phyloP scores from a whole-genome alignment of 2,797 vertebrate genomes.

The Limosa lapponica region DNA sequence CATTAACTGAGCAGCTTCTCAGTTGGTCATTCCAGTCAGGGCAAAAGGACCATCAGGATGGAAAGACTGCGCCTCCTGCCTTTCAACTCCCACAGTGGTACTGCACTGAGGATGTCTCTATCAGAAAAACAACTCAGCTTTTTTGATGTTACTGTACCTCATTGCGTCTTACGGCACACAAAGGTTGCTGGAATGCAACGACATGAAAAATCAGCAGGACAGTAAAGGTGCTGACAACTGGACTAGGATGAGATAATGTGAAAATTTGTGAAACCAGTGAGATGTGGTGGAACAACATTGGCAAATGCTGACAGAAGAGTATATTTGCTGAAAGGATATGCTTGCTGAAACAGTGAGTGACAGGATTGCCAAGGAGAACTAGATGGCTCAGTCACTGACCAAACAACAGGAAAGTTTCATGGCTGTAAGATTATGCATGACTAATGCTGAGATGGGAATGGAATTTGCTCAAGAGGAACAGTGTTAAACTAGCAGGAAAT shows the following conservation, averaged over 20 bases:
- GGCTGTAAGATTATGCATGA: background rate
- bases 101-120: background rate
- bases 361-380: conserved; percentile 1
- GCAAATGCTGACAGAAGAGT: background rate
- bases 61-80: background rate
- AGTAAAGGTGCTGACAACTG: background rate
- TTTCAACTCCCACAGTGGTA: background rate
- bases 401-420: background rate
- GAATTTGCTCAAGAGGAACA: conserved; percentile 13
- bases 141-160: background rate
- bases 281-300: background rate
- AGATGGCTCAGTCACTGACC: conserved; percentile 1
- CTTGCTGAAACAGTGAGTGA: background rate
- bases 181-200: background rate
- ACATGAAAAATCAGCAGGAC: background rate
- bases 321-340: background rate
- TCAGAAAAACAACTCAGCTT: accelerated
- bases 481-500: conserved; percentile 24
- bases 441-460: background rate
- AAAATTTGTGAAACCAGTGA: conserved; percentile 4
- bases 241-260: background rate
- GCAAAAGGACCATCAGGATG: background rate
- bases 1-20: background rate
- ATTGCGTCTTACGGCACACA: accelerated
- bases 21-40: background rate